Evolutionary conservation across 1,140 invertebrate species (phyloP).

Genomic region (Neodiprion fabricii): DNA sequence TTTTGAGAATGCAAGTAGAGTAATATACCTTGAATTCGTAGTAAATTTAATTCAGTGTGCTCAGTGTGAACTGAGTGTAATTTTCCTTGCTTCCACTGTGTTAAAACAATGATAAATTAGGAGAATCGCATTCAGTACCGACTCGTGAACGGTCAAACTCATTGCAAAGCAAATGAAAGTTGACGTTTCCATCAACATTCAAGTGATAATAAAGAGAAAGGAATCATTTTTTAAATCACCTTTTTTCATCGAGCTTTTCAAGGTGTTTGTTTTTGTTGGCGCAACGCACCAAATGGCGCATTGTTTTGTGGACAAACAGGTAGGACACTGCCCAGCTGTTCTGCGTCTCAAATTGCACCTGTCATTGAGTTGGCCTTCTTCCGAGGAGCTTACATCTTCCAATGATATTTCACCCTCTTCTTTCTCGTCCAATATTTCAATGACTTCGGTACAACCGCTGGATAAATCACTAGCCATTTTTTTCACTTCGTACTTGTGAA

Average conservation of each 20-base stretch:
- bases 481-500: not conserved
- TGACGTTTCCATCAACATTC: no score
- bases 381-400: conserved; percentile 58
- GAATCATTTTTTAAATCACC: conserved; percentile 33
- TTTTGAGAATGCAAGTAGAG: no score
- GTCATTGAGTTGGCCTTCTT: conserved; percentile 45
- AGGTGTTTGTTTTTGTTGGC: conserved; percentile 24
- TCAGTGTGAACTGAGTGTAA: no score
- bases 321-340: conserved; percentile 28
- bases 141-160: not conserved
- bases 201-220: not conserved
- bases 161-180: not conserved
- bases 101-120: no score
- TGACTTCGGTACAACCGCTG: conserved; percentile 47
- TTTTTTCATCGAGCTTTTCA: conserved; percentile 35
- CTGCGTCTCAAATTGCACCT: conserved; percentile 25
- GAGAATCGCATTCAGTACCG: no score
- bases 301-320: conserved; percentile 37
- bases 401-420: conserved; percentile 58
- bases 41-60: no score
- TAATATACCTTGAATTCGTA: no score
- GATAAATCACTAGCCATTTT: conserved; percentile 54
- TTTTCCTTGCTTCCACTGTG: no score
- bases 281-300: conserved; percentile 42
- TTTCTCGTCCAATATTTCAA: conserved; percentile 49